Evolutionary conservation across 1,140 invertebrate genomes (phyloP).

Genomic region (Drosophila willistoni): DNA sequence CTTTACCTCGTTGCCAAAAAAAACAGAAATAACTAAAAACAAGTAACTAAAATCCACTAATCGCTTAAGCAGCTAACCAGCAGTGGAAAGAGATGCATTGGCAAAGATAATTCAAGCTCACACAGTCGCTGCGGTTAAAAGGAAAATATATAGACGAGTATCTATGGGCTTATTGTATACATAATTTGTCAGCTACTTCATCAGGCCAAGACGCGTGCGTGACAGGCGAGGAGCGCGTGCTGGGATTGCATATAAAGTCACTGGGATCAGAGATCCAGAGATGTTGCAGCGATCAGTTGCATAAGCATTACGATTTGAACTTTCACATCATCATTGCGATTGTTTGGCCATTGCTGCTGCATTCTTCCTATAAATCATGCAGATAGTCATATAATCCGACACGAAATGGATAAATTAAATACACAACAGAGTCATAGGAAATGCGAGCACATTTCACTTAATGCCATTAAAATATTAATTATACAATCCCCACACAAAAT

Average conservation of each 20-base stretch:
- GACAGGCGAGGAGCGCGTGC: slow-evolving; percentile 48
- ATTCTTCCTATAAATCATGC: slow-evolving; percentile 70
- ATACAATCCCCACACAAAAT: slow-evolving; percentile 46
- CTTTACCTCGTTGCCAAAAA: slow-evolving; percentile 34
- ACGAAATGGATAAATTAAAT: slow-evolving; percentile 2
- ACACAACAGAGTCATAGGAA: slow-evolving; percentile 45
- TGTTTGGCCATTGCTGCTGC: slow-evolving; percentile 39
- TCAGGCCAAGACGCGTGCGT: slow-evolving; percentile 63
- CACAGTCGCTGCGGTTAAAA: slow-evolving; percentile 31
- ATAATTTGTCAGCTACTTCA: slow-evolving; percentile 73
- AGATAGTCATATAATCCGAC: slow-evolving; percentile 47
- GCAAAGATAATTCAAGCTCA: slow-evolving; percentile 50
- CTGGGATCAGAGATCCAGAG: slow-evolving; percentile 9
- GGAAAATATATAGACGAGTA: slow-evolving; percentile 21
- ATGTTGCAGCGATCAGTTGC: slow-evolving; percentile 51
- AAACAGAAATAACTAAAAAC: slow-evolving; percentile 24
- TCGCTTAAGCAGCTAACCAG: slow-evolving; percentile 40
- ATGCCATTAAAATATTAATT: slow-evolving; percentile 69
- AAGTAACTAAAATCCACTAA: slow-evolving; percentile 44
- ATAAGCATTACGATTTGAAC: slow-evolving; percentile 58
- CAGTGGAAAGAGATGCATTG: slow-evolving; percentile 44
- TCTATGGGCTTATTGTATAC: background rate
- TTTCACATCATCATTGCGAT: slow-evolving; percentile 50
- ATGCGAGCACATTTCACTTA: slow-evolving; percentile 48
- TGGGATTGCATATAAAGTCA: slow-evolving; percentile 18